These are phyloP conservation scores for Drosophila sordidapex DNA, from an alignment of 2,888 invertebrate genomes.

Conservation along the genomic window DNA sequence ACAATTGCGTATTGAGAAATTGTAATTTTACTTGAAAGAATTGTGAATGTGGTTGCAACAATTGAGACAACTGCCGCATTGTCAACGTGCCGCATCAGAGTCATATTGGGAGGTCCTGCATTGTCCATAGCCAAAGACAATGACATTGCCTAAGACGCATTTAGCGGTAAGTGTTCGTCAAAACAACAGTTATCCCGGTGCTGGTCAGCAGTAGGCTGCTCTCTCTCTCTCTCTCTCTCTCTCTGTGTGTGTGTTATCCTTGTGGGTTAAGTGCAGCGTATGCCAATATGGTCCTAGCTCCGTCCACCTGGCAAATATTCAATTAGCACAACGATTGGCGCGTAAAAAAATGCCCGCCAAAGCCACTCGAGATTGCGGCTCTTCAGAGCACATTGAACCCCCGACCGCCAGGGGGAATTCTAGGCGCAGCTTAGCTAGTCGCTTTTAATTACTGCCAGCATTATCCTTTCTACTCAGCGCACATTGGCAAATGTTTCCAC, in stretches of 20 bases:
- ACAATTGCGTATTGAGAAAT: constrained; percentile 76
- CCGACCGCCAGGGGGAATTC: constrained; percentile 1
- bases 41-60: constrained; percentile 54
- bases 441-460: constrained; percentile 66
- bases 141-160: constrained; percentile 47
- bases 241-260: constrained; percentile 1
- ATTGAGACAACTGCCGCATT: constrained; percentile 67
- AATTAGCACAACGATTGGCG: constrained; percentile 71
- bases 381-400: constrained; percentile 56
- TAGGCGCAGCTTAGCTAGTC: constrained; percentile 48
- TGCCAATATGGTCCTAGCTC: constrained; percentile 45
- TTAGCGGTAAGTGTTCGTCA: constrained; percentile 66
- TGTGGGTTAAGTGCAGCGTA: constrained; percentile 61
- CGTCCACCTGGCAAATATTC: constrained; percentile 71
- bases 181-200: constrained; percentile 26
- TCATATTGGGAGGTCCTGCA: constrained; percentile 78
- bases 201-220: neutral
- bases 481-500: constrained; percentile 80
- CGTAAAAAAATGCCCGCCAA: constrained; percentile 64
- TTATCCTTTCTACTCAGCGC: constrained; percentile 49
- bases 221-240: neutral
- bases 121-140: constrained; percentile 35
- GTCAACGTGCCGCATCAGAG: constrained; percentile 65
- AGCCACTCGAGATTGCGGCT: constrained; percentile 36
- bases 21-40: constrained; percentile 66